Evolutionary conservation across 2,797 vertebrate species (phyloP).

Genomic region (Chromis chromis): DNA sequence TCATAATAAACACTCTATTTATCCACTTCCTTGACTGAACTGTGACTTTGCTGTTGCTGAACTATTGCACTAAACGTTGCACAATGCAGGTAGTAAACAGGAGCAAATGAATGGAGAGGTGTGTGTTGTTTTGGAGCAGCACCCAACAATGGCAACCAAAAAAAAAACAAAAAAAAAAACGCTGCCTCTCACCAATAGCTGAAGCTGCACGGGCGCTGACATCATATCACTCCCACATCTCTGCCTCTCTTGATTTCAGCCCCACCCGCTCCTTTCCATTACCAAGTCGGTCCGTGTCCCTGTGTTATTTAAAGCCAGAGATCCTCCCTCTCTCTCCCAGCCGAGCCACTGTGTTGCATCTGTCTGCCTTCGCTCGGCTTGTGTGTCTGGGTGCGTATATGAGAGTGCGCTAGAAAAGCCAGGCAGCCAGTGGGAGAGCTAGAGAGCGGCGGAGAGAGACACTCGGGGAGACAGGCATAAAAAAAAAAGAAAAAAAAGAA

Average conservation of each 20-base stretch:
- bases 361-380: conserved; percentile 73
- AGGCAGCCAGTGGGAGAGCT: conserved; percentile 78
- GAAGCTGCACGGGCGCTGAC: conserved; percentile 76
- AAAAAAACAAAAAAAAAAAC: background rate
- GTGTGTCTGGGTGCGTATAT: conserved; percentile 65
- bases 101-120: conserved; percentile 54
- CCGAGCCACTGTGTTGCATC: conserved; percentile 82
- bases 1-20: background rate
- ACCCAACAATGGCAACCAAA: conserved; percentile 55
- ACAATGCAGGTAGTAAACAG: conserved; percentile 42
- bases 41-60: conserved; percentile 22
- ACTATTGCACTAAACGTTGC: background rate
- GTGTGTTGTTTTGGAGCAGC: conserved; percentile 49
- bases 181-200: conserved; percentile 71
- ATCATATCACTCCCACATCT: conserved; percentile 82
- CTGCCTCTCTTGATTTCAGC: conserved; percentile 72
- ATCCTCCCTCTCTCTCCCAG: conserved; percentile 60
- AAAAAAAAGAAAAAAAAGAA: background rate
- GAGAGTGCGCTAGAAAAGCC: conserved; percentile 77
- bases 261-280: conserved; percentile 81
- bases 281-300: conserved; percentile 81
- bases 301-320: conserved; percentile 86
- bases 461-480: conserved; percentile 58
- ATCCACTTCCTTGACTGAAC: too few relatives aligned
- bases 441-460: conserved; percentile 76